Percentiles rank a stretch among this genome's conserved stretches.
Evolutionary conservation across 2,113 vertebrate genomes (phyloP).

Genomic region (Urocolius indicus): DNA sequence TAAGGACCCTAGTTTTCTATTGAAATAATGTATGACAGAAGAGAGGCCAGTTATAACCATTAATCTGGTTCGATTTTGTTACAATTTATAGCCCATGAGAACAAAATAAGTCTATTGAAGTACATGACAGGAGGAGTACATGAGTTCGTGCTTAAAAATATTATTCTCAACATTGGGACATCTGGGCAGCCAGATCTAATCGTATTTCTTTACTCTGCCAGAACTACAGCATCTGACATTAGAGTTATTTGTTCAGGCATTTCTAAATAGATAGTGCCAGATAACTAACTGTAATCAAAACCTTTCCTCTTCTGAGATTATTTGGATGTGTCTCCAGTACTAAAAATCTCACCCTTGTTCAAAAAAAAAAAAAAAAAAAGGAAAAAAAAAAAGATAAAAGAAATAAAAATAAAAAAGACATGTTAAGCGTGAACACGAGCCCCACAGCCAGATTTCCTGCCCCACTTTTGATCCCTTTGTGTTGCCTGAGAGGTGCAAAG

Average conservation of each 20-base stretch:
- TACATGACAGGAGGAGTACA: slow-evolving; percentile 60
- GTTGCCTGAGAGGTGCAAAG: neutral
- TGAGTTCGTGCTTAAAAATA: slow-evolving; percentile 67
- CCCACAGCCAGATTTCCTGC: neutral
- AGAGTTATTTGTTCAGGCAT: slow-evolving; percentile 45
- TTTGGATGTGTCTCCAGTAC: neutral
- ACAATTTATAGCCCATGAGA: slow-evolving; percentile 46
- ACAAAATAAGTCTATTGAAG: slow-evolving; percentile 51
- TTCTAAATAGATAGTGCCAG: slow-evolving; percentile 54
- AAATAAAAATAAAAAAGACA: neutral
- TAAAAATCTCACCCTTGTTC: neutral
- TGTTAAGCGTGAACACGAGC: neutral
- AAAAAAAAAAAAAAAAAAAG: neutral
- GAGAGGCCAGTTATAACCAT: neutral
- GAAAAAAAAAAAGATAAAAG: accelerated
- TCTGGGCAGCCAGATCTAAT: slow-evolving; percentile 67
- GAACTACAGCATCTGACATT: slow-evolving; percentile 49
- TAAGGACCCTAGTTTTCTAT: neutral
- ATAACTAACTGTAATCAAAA: slow-evolving; percentile 57
- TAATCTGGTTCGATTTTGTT: slow-evolving; percentile 59
- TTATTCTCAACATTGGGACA: slow-evolving; percentile 46
- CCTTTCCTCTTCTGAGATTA: slow-evolving; percentile 42
- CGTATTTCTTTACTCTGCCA: slow-evolving; percentile 58
- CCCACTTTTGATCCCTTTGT: neutral
- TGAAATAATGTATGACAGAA: slow-evolving; percentile 33